Conservation (phyloP, 2,888 invertebrate genomes). For the Orthosia cruda region DNA sequence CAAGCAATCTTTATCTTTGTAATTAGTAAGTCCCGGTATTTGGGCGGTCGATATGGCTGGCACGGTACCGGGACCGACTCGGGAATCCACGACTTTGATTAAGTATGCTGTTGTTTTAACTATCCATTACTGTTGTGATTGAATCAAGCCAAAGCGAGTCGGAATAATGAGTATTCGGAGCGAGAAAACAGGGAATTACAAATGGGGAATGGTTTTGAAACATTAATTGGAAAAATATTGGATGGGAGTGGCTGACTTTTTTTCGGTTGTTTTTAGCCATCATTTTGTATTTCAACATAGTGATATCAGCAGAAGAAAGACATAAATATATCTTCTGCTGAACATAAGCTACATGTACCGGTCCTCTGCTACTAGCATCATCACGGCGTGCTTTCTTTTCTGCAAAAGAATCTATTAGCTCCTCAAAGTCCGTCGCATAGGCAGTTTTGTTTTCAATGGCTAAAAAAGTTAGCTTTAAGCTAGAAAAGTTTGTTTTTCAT, state of each 20-base stretch:
- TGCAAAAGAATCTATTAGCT: too few relatives aligned
- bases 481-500: too few relatives aligned
- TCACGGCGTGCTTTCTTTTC: too few relatives aligned
- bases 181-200: constrained; percentile 15
- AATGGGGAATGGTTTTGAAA: constrained; percentile 12
- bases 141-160: constrained; percentile 37
- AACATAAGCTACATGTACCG: neutral
- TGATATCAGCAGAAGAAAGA: too few relatives aligned
- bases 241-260: neutral
- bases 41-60: constrained; percentile 48
- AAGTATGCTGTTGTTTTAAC: constrained; percentile 46
- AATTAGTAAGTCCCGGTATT: constrained; percentile 44
- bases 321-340: too few relatives aligned
- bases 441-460: too few relatives aligned
- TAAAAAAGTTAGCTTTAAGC: too few relatives aligned
- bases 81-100: constrained; percentile 56
- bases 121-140: constrained; percentile 51
- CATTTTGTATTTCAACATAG: too few relatives aligned
- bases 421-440: too few relatives aligned
- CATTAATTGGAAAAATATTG: constrained; percentile 17
- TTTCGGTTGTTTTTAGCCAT: neutral
- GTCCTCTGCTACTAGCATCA: neutral
- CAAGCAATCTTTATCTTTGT: constrained; percentile 31
- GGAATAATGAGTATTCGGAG: constrained; percentile 43
- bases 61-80: constrained; percentile 13